Conservation (phyloP, 2,113 vertebrate species). For the Dicrurus megarhynchus region DNA sequence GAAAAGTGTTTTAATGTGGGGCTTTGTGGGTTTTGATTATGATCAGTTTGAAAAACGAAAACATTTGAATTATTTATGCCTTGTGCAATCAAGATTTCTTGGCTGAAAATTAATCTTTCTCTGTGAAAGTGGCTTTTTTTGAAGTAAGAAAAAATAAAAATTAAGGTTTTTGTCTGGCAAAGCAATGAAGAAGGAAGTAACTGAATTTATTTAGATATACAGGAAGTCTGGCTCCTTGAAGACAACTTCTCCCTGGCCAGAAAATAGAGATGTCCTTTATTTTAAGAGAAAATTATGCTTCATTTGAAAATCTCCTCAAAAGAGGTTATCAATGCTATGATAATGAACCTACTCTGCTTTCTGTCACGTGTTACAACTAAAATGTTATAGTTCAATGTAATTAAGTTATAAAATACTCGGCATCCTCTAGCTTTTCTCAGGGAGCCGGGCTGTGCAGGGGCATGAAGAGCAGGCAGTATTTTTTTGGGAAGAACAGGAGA, state of each 20-base stretch:
- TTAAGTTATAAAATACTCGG: rapidly evolving
- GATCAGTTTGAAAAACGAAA: not conserved
- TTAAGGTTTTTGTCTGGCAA: not conserved
- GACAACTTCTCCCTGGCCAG: not conserved
- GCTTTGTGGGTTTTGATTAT: not conserved
- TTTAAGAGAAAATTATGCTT: not conserved
- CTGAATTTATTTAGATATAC: not conserved
- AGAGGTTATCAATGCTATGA: not conserved
- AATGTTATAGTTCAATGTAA: not conserved
- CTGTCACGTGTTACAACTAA: not conserved
- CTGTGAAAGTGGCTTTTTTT: not conserved
- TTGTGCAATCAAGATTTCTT: not conserved
- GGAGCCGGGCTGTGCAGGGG: not conserved
- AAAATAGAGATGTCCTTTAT: not conserved
- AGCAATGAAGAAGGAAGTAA: not conserved
- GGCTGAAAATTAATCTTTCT: not conserved
- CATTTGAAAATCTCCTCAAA: not conserved
- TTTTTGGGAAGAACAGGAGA: not conserved
- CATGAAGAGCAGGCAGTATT: not conserved
- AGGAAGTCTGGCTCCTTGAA: not conserved
- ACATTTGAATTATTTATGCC: not conserved
- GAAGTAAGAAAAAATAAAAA: not conserved
- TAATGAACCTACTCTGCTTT: not conserved
- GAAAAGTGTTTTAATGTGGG: not conserved
- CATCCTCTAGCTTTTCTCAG: not conserved